Evolutionary conservation across 2,113 vertebrate species (phyloP).

Genomic region (pig (Sus scrofa)): DNA sequence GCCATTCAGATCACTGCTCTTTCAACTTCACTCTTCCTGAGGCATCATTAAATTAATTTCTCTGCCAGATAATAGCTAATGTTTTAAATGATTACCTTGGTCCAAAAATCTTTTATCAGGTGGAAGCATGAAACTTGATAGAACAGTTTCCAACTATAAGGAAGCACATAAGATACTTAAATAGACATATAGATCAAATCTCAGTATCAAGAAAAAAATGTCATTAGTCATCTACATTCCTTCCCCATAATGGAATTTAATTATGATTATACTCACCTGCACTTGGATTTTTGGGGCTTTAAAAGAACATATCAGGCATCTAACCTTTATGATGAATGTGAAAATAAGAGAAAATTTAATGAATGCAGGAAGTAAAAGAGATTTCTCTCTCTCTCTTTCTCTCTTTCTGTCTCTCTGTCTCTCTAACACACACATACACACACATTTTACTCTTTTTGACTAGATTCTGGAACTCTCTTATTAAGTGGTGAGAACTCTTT

Average conservation of each 20-base stretch:
- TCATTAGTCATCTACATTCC: slow-evolving; percentile 17
- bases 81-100: slow-evolving; percentile 40
- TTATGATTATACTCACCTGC: slow-evolving; percentile 53
- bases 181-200: slow-evolving; percentile 68
- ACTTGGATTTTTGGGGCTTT: slow-evolving; percentile 1
- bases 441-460: not conserved
- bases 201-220: not conserved
- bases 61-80: slow-evolving; percentile 36
- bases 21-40: not conserved
- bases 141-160: not conserved
- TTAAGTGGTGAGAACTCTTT: not conserved
- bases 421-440: too few species aligned
- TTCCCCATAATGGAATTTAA: slow-evolving; percentile 70
- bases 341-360: slow-evolving; percentile 34
- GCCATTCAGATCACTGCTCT: not conserved
- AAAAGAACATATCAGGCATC: slow-evolving; percentile 35
- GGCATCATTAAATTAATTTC: slow-evolving; percentile 54
- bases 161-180: slow-evolving; percentile 15
- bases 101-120: slow-evolving; percentile 80
- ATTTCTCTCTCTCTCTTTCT: not conserved
- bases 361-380: not conserved
- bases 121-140: slow-evolving; percentile 69
- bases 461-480: not conserved
- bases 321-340: not conserved
- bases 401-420: not conserved